Percentiles rank a stretch among this genome's conserved stretches.
Evolutionary conservation across 2,797 vertebrate species (phyloP).

Genomic region (Molossus molossus): DNA sequence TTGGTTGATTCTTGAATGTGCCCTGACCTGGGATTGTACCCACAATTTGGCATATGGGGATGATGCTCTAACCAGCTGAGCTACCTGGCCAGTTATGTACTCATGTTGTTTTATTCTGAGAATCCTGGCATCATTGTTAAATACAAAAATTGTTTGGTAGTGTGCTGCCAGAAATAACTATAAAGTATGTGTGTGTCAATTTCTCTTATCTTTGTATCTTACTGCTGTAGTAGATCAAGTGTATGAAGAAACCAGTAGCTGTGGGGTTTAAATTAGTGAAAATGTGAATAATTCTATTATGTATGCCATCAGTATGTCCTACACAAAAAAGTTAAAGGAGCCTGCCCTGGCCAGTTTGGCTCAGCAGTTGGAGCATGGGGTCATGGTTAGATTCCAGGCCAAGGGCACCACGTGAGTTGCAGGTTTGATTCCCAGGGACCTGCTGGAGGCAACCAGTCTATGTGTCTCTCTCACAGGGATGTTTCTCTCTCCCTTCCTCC

Average conservation of each 20-base stretch:
- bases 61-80: neutral
- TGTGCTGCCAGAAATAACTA: neutral
- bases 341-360: neutral
- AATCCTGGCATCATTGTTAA: neutral
- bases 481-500: too few species aligned
- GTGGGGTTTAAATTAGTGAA: constrained; percentile 14
- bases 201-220: constrained; percentile 3
- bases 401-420: too few species aligned
- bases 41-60: neutral
- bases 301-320: neutral
- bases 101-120: constrained; percentile 13
- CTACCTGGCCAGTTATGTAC: neutral
- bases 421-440: too few species aligned
- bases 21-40: neutral
- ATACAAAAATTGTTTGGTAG: constrained; percentile 33
- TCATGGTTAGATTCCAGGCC: too few species aligned
- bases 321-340: neutral
- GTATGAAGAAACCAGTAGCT: neutral
- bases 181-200: neutral
- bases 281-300: constrained; percentile 18
- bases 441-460: too few species aligned
- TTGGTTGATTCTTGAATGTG: neutral
- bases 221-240: neutral
- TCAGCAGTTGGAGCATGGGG: too few species aligned
- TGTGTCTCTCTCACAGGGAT: too few species aligned